Evolutionary conservation across 2,113 vertebrate genomes (phyloP), one percentile per base, ranked within the genome.

Genomic region (Thryonomys swinderianus): DNA sequence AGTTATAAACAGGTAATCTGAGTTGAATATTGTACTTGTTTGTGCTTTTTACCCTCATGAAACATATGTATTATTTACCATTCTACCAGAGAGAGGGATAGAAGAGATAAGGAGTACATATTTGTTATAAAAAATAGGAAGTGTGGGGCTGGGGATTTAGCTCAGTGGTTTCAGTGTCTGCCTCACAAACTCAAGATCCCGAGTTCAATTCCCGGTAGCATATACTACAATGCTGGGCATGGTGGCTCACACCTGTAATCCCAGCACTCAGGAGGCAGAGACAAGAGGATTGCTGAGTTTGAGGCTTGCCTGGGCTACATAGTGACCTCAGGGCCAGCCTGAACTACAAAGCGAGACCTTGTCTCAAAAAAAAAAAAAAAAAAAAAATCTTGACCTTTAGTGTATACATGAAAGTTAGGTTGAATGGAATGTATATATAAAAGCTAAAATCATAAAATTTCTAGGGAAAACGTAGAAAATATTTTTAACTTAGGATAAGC

Each of bases 1-100:
- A 98, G 99, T 98, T 99, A 99, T 87, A 99, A 99, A 73, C 99
- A 98, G 98, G 98, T 98, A 98, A 96, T 93, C 95, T 94, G n/a
- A 88, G 51, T 85, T 53, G 57, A 96, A 90, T 80, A 59, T 16
- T 90, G 18, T 88, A 53, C 14, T 92, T 88, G 8, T 87, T 67
- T 94, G 34, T 59, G 11, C 57, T 90, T 67, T 76, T 92, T 66
- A 79, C 69, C 37, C 37, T 94, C 3, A 7, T 51, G 74, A 61
- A 94, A 85, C 85, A 27, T 83, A 23, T 20, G 10, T 74, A 42
- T 92, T 93, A 45, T 40, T 95, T 89, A 74, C 89, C 8, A 57
- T 90, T 25, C 20, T 82, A 34, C 21, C 40, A 34, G 17, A 82
- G 37, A 34, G 53, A 3, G 16, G n/a, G 42, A 30, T 7, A 27